A percentile compares a stretch with the other conserved stretches of the same genome.
phyloP scores from a whole-genome alignment of 1,140 invertebrate species.

The Lordiphosa stackelbergi region DNA sequence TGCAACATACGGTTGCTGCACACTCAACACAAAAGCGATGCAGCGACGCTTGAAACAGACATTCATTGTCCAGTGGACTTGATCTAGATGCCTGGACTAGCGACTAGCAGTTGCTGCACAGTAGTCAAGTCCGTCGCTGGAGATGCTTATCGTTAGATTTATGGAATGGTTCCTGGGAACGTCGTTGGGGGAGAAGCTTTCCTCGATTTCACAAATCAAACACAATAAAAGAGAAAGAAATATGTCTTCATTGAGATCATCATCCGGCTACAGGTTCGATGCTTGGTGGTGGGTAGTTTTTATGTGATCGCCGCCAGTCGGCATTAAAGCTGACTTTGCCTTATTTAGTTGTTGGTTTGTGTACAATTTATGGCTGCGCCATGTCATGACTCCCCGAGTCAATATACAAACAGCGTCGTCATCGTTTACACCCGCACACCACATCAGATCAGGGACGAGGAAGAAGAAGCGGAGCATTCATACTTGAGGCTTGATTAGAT shows the following conservation, averaged over 20 bases:
- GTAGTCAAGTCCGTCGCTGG: constrained; percentile 30
- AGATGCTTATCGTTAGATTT: constrained; percentile 43
- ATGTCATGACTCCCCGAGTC: constrained; percentile 43
- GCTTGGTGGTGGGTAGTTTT: constrained; percentile 65
- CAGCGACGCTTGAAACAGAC: constrained; percentile 24
- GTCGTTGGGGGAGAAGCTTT: constrained; percentile 9
- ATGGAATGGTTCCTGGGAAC: constrained; percentile 26
- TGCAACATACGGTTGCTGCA: constrained; percentile 49
- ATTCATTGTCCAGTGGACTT: constrained; percentile 49
- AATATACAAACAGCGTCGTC: constrained; percentile 16
- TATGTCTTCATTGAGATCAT: constrained; percentile 69
- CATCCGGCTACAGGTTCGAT: constrained; percentile 66
- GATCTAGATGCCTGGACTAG: constrained; percentile 36
- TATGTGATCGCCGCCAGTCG: constrained; percentile 54
- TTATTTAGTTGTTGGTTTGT: constrained; percentile 55
- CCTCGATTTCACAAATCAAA: constrained; percentile 63
- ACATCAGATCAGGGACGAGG: constrained; percentile 13
- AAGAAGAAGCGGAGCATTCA: constrained; percentile 10
- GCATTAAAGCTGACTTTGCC: constrained; percentile 61
- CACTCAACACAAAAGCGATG: constrained; percentile 25
- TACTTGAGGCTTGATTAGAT: constrained; percentile 30
- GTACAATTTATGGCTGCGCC: constrained; percentile 40
- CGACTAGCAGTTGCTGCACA: constrained; percentile 21
- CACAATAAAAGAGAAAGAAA: constrained; percentile 21
- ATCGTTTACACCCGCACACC: constrained; percentile 58